Evolutionary conservation across 2,888 invertebrate genomes (phyloP).

Genomic region (Tipula vernalis): DNA sequence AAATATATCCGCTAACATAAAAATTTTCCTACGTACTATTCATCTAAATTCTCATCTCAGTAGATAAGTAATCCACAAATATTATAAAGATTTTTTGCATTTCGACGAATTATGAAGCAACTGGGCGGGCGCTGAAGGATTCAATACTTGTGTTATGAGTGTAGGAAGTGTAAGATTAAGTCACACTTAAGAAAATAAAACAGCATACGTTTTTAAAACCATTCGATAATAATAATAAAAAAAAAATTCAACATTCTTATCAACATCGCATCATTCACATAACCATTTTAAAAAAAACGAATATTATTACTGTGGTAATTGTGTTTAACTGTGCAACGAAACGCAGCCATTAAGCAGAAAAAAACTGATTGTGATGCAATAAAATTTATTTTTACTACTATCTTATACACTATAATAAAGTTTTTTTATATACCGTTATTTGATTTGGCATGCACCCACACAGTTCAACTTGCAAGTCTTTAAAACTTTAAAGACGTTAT

Average conservation of each 20-base stretch:
- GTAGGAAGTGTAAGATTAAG: too few relatives aligned
- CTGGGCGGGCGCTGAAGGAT: too few relatives aligned
- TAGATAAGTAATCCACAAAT: too few relatives aligned
- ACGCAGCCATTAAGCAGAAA: neutral
- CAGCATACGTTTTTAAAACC: neutral
- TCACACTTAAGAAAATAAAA: too few relatives aligned
- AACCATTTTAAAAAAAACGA: neutral
- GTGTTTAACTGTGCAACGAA: neutral
- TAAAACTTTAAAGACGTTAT: neutral
- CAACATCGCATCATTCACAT: neutral
- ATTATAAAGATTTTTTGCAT: too few relatives aligned
- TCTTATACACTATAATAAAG: neutral
- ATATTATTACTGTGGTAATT: neutral
- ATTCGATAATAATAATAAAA: neutral
- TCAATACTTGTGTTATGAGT: too few relatives aligned
- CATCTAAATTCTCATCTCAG: too few relatives aligned
- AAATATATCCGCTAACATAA: too few relatives aligned
- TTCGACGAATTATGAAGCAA: too few relatives aligned
- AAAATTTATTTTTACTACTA: neutral
- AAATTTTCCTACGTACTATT: too few relatives aligned
- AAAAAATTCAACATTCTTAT: neutral
- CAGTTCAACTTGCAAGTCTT: neutral
- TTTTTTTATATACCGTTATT: neutral
- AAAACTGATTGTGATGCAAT: neutral
- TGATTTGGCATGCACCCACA: neutral